Percentiles rank a stretch among this genome's conserved stretches.
These are phyloP conservation scores for Babylonia areolata DNA, from an alignment of 1,140 invertebrate genomes.

Conservation along the genomic window DNA sequence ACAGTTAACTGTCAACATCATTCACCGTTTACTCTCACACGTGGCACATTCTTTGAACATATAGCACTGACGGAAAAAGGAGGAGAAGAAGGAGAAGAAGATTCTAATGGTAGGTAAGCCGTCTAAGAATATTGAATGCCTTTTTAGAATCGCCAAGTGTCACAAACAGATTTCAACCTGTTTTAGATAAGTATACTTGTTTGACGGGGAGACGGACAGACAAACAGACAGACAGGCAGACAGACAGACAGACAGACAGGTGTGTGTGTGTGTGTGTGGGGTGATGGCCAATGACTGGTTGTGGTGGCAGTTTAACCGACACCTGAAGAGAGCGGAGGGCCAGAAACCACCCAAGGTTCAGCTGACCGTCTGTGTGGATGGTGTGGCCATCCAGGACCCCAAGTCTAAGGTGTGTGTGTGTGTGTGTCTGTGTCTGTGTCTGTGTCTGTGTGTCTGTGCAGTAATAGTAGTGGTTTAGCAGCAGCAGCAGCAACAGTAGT, in stretches of 20 bases:
- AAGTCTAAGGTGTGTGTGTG: conserved; percentile 79
- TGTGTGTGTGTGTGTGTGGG: too few relatives aligned
- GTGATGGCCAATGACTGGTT: too few relatives aligned
- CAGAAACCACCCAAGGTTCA: conserved; percentile 94
- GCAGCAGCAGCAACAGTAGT: too few relatives aligned
- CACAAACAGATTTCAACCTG: too few relatives aligned
- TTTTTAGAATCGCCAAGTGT: too few relatives aligned
- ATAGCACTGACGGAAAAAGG: background rate
- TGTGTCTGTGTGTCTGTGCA: background rate
- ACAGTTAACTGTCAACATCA: too few relatives aligned
- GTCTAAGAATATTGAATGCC: too few relatives aligned
- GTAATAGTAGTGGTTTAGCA: too few relatives aligned
- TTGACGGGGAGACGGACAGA: background rate
- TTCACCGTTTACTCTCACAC: too few relatives aligned
- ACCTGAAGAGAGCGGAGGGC: conserved; percentile 93
- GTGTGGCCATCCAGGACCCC: conserved; percentile 93
- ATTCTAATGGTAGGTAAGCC: too few relatives aligned
- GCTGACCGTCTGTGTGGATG: conserved; percentile 95
- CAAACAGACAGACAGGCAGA: background rate
- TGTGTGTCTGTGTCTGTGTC: background rate
- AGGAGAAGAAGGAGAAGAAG: too few relatives aligned
- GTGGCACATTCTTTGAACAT: too few relatives aligned
- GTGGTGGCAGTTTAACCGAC: conserved; percentile 87
- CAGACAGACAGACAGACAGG: conserved; percentile 6
- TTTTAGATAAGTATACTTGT: background rate